Conservation (phyloP, 2,888 invertebrate genomes). For the Sphaerophoria rueppellii region DNA sequence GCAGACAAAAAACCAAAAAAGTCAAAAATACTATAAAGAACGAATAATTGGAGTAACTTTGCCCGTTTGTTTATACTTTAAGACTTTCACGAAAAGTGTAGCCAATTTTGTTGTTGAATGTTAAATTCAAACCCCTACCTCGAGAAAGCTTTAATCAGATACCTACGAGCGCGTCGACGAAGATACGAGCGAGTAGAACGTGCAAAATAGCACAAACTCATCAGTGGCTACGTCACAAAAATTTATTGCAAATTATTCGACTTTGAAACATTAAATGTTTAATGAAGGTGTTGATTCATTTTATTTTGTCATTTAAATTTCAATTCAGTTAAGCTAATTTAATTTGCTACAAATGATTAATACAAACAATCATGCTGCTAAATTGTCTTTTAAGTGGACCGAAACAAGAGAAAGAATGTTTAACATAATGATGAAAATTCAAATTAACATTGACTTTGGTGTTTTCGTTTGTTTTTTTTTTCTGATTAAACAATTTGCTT, state of each 20-base stretch:
- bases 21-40: neutral
- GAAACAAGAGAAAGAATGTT: too few relatives aligned
- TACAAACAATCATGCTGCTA: neutral
- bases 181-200: slow-evolving; percentile 41
- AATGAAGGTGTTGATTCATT: slow-evolving; percentile 25
- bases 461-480: too few relatives aligned
- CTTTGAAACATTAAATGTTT: slow-evolving; percentile 9
- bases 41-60: neutral
- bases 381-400: too few relatives aligned
- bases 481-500: too few relatives aligned
- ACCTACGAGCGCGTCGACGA: neutral
- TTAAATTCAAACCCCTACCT: slow-evolving; percentile 35
- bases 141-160: slow-evolving; percentile 29
- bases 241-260: slow-evolving; percentile 13
- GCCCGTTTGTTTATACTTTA: neutral
- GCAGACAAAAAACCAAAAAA: neutral
- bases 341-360: slow-evolving; percentile 34
- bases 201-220: slow-evolving; percentile 67
- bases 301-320: slow-evolving; percentile 5
- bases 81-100: slow-evolving; percentile 13
- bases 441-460: too few relatives aligned
- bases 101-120: slow-evolving; percentile 51
- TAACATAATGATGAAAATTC: too few relatives aligned
- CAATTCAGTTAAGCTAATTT: neutral
- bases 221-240: neutral